Conservation (phyloP, 2,888 invertebrate genomes). For the Cephus pygmeus region DNA sequence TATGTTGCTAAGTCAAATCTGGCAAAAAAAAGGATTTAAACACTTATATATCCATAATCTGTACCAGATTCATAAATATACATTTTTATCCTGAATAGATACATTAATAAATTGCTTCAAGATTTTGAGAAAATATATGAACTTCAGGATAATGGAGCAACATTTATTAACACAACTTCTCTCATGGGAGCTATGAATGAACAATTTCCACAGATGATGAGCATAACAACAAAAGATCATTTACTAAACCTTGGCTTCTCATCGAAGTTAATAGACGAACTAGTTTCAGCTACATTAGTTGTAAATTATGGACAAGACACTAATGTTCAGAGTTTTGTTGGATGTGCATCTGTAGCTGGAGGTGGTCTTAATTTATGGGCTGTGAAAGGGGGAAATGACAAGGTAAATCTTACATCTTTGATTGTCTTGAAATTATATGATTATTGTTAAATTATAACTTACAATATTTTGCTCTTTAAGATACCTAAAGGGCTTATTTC, state of each 20-base stretch:
- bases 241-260: conserved; percentile 65
- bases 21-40: too few relatives aligned
- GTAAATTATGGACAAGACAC: conserved; percentile 74
- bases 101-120: conserved; percentile 40
- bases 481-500: conserved; percentile 53
- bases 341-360: conserved; percentile 68
- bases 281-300: conserved; percentile 68
- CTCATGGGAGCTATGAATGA: conserved; percentile 69
- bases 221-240: conserved; percentile 58
- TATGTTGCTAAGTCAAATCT: conserved; percentile 45
- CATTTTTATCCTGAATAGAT: conserved; percentile 35
- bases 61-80: conserved; percentile 28
- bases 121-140: conserved; percentile 69
- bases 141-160: conserved; percentile 67
- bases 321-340: conserved; percentile 68
- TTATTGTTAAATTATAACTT: not conserved
- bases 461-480: conserved; percentile 34
- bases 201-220: conserved; percentile 65
- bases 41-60: too few relatives aligned
- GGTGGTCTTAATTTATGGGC: conserved; percentile 69
- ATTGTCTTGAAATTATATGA: not conserved
- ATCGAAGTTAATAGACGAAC: conserved; percentile 68
- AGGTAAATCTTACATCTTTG: conserved; percentile 45
- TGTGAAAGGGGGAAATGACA: conserved; percentile 72
- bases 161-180: conserved; percentile 68